Base-by-base conservation (phyloP, 2,888 invertebrate genomes). In the Pteria penguin region DNA sequence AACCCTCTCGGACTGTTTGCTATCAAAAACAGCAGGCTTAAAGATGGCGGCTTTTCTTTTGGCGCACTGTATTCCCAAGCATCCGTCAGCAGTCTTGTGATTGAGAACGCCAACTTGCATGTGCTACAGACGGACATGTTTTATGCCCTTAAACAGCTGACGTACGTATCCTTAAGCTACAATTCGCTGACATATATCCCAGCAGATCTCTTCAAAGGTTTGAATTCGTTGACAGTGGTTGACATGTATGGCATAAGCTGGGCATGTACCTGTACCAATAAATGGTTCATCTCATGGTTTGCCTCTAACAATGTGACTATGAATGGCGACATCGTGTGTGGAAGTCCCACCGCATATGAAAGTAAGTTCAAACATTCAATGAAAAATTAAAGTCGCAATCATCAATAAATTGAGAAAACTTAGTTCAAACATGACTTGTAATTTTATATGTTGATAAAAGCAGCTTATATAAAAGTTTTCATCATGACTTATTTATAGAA, bases 241-340 rank as follows among this genome's bases (percentile, higher is more conserved):
- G 52, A 32, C 2, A 52, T 80, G 0, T 62, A 74, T 45, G 76
- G 80, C 60, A 80, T 83, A 22, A 58, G 72, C 54, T 85, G 83
- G 83, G 57, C 62, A 2, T 85, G 85, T 55, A 75, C 76, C 5
- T 85, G 85, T 71, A 65, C 62, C 4, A 69, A 81, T 57, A 60
- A 76, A 14, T 85, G 85, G 85, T 81, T 82, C 55, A 62, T 82
- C 4, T 55, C 61, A 1, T 80, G 74, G 73, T 62, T 75, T 2
- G 52, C 24, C 1, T 52, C 57, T n/a, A 83, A 82, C 71, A 82
- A 82, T 72, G 75, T 85, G n/a, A 77, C 76, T 1, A 61, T 85
- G 27, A 68, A 71, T n/a, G 82, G 85, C 4, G 82, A 82, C 11
- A 74, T 79, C 14, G 55, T 80, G 24, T 85, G 85, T 55, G 33